Base-by-base conservation (phyloP, 2,888 invertebrate species). In the Corbicula japonica region DNA sequence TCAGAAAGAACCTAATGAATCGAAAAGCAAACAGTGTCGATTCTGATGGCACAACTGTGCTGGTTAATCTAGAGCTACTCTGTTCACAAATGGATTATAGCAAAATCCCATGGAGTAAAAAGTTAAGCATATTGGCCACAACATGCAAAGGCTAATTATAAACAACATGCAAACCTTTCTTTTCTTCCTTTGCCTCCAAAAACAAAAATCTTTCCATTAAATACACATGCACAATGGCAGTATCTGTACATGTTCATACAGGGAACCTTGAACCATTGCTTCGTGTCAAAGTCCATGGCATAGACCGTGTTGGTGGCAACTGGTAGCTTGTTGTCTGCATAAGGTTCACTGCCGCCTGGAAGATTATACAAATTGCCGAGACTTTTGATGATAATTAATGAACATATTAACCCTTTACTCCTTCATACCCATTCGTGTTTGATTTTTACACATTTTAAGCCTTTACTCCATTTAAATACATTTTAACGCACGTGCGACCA, bases 181-280 rank as follows among this genome's bases (percentile, higher is more conserved):
- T 38, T 12, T 38, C 74, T 73, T 38, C 87, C 87, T 48, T 86
- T 84, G 8, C 90, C 90, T 1, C 89, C 90, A 28, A 90, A 69
- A 5, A 85, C 89, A 61, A 87, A 90, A 15, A 90, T 62, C 60
- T 74, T 82, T 1, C 85, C 88, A 32, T 65, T 70, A 12, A 88
- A 38, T 0, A 72, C 66, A 46, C 86, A 87, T 30, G 86, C 77
- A 34, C 83, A 74, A 50, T 89, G 89, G 62, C 78, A 65, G 52
- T 86, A 73, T 46, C 89, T 70, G 8, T 84, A 60, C 0, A 69
- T 75, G 15, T 74, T 74, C 86, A 90, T 83, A 6, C 74, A 34
- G 3, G 79, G 79, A 21, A 84, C 62, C 23, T 74, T 50, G n/a
- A 34, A 71, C 89, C 89, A 89, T 26, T 68, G 44, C 23, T 80